Percentiles rank a stretch among this genome's conserved stretches.
These are phyloP conservation scores for Burhinus bistriatus DNA, from an alignment of 2,113 vertebrate genomes.

Conservation along the genomic window DNA sequence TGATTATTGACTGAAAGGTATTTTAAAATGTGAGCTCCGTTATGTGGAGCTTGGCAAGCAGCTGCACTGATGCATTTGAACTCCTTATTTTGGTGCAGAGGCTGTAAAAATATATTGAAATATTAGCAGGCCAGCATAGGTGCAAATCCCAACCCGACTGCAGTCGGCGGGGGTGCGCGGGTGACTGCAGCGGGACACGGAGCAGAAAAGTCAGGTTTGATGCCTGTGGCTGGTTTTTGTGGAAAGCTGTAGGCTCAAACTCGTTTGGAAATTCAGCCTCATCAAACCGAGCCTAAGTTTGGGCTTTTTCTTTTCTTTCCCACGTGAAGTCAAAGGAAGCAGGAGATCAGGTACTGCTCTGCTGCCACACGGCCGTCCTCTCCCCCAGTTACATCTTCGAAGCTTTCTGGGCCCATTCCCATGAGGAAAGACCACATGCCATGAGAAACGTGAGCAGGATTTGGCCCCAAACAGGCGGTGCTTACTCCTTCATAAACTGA, in stretches of 20 bases:
- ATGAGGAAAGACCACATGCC: neutral
- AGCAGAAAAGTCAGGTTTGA: neutral
- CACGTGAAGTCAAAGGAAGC: neutral
- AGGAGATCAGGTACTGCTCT: neutral
- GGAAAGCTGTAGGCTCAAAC: neutral
- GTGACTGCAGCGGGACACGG: rapidly evolving
- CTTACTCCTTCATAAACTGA: neutral
- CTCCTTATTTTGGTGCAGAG: neutral
- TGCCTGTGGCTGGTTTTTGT: neutral
- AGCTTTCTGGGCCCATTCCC: neutral
- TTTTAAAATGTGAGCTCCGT: slow-evolving; percentile 59
- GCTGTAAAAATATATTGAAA: neutral
- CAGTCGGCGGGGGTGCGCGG: rapidly evolving
- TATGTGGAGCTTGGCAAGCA: slow-evolving; percentile 33
- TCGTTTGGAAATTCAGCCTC: neutral
- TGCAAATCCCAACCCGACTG: neutral
- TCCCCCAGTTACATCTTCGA: neutral
- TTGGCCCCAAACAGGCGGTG: neutral
- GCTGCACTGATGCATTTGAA: neutral
- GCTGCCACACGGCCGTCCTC: rapidly evolving
- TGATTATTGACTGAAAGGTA: slow-evolving; percentile 62
- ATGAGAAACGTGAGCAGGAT: neutral
- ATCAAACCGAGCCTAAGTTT: neutral
- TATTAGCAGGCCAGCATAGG: neutral
- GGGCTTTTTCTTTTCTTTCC: neutral